Base-by-base conservation (phyloP, 2,113 vertebrate species). In the Carassius carassius region DNA sequence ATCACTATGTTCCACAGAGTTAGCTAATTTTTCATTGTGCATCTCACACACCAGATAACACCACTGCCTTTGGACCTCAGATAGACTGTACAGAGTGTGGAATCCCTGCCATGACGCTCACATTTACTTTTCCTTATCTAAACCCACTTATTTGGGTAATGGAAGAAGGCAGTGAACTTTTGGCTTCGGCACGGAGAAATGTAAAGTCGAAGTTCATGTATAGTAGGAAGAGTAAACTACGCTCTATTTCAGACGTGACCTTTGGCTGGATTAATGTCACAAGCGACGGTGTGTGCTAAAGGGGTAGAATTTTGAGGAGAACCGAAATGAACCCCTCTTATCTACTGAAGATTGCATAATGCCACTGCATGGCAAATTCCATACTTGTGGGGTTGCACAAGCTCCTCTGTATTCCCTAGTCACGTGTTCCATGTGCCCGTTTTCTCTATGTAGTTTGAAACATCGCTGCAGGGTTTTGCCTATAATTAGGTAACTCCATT, bases 21-120 rank as follows among this genome's bases (percentile, higher is more conserved):
- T 85, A 49, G 74, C 47, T n/a, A 3, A 29, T 37, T 1, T 19
- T 74, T 76, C 73, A 16, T 47, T 10, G 47, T 49, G 63, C 14
- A 25, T 76, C 80, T 62, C 62, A 74, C 74, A 73, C 19, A 47
- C n/a, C 72, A 78, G 80, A 84, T 84, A 88, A 78, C 81, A 89
- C 74, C 67, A 78, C 87, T 32, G 78, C 88, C 89, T 92, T 90
- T 92, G 88, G 84, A 78, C 91, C 84, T 89, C 72, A 92, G 90
- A 92, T 88, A 90, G 87, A 84, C 54, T 70, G 51, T 84, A 83
- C 2, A 32, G 72, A 70, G 76, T 69, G 49, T 86, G 25, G 88
- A 90, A 89, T 90, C 78, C 78, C 70, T 86, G 78, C 86, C 80
- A 85, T 78, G 35, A 60, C 17, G 6, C 79, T 80, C 35, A 85